These are phyloP conservation scores for Cherax destructor DNA, from an alignment of 1,140 invertebrate genomes.

Conservation along the genomic window DNA sequence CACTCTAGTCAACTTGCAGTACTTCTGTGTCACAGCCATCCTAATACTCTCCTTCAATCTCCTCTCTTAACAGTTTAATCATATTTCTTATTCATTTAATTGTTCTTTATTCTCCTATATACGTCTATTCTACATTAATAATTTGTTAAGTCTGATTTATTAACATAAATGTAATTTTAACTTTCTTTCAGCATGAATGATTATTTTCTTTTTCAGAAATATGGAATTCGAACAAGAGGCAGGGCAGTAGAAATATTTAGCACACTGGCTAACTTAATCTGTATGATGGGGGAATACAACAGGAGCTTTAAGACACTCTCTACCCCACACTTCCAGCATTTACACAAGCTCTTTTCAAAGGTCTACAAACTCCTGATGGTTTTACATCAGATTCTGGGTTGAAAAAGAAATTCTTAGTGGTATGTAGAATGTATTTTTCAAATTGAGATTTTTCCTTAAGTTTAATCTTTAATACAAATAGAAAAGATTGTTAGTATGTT, in stretches of 20 bases:
- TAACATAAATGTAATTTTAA: too few relatives aligned
- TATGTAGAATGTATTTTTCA: slow-evolving; percentile 71
- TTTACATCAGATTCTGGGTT: slow-evolving; percentile 81
- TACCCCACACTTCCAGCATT: slow-evolving; percentile 84
- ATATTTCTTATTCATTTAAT: too few relatives aligned
- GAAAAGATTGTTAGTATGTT: too few relatives aligned
- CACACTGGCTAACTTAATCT: slow-evolving; percentile 79
- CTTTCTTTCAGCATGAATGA: neutral
- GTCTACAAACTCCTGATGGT: slow-evolving; percentile 80
- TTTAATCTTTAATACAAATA: too few relatives aligned
- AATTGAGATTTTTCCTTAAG: neutral
- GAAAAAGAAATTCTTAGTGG: slow-evolving; percentile 85
- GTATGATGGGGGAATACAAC: slow-evolving; percentile 79
- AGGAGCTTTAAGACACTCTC: slow-evolving; percentile 80
- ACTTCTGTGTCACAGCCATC: too few relatives aligned
- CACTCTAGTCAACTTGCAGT: too few relatives aligned
- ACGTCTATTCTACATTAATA: too few relatives aligned
- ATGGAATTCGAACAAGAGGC: slow-evolving; percentile 80
- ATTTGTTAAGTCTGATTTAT: too few relatives aligned
- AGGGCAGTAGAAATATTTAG: slow-evolving; percentile 84
- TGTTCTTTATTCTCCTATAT: too few relatives aligned
- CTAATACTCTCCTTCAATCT: too few relatives aligned
- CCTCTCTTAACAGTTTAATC: too few relatives aligned
- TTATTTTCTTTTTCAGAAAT: slow-evolving; percentile 77
- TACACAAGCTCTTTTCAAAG: slow-evolving; percentile 83